Conservation (phyloP, 2,113 vertebrate genomes). For the Macquaria ambigua region DNA sequence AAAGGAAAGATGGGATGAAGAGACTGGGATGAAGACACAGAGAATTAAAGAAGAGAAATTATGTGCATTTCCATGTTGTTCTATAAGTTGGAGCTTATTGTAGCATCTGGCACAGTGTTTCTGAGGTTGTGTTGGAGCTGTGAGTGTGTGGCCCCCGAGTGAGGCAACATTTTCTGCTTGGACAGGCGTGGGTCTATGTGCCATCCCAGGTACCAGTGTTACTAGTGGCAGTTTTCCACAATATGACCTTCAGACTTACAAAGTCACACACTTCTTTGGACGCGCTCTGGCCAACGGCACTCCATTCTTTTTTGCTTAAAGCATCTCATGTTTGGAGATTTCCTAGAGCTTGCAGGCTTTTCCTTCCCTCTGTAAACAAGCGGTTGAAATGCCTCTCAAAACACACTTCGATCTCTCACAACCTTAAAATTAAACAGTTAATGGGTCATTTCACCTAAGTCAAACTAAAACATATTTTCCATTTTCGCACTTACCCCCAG, state of each 20-base stretch:
- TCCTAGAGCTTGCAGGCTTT: conserved; percentile 31
- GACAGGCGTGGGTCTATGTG: conserved; percentile 53
- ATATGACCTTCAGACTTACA: conserved; percentile 63
- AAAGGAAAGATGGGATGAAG: not conserved
- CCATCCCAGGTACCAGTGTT: conserved; percentile 36
- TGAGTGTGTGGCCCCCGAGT: conserved; percentile 42
- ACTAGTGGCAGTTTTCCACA: conserved; percentile 53
- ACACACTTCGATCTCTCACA: not conserved
- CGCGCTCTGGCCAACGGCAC: conserved; percentile 3
- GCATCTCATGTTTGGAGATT: conserved; percentile 27
- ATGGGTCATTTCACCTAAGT: not conserved
- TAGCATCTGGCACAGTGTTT: conserved; percentile 21
- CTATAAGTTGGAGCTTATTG: conserved; percentile 12
- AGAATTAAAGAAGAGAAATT: not conserved
- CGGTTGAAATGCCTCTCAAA: not conserved
- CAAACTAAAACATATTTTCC: not conserved
- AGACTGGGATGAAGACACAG: not conserved
- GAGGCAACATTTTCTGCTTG: conserved; percentile 77
- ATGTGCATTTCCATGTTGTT: conserved; percentile 1
- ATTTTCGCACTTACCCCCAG: not conserved
- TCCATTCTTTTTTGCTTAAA: not conserved
- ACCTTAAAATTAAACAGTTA: conserved; percentile 8
- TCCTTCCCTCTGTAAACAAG: not conserved
- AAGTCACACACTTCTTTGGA: conserved; percentile 21
- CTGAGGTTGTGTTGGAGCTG: conserved; percentile 38